These are phyloP conservation scores for Eulithis testata DNA, from an alignment of 2,888 invertebrate species.

Conservation along the genomic window DNA sequence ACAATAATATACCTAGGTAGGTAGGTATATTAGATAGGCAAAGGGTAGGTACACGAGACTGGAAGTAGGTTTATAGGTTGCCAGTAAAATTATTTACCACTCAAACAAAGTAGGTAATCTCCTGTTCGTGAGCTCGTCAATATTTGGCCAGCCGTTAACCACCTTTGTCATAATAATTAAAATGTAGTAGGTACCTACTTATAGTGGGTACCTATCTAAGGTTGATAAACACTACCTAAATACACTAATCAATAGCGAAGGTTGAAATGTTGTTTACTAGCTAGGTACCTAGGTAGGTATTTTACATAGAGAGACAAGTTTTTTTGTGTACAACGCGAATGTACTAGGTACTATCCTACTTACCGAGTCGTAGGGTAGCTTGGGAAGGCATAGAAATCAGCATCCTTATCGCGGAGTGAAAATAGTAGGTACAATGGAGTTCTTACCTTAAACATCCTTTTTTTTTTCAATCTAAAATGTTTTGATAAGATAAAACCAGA, in stretches of 20 bases:
- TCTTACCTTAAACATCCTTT: no score
- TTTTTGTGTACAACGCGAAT: no score
- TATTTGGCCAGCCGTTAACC: constrained; percentile 18
- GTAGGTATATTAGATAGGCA: no score
- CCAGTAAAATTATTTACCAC: constrained; percentile 8
- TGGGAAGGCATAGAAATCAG: no score
- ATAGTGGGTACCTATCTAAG: no score
- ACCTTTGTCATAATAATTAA: constrained; percentile 14
- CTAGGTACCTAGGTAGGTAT: background rate
- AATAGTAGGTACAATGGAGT: no score
- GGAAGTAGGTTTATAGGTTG: constrained; percentile 10
- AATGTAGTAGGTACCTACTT: background rate
- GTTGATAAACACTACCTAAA: background rate
- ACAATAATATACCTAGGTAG: background rate
- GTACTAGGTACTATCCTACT: background rate
- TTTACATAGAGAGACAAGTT: no score
- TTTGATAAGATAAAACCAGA: no score
- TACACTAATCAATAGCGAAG: background rate
- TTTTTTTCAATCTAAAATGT: no score
- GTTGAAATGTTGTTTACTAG: background rate
- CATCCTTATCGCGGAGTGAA: no score
- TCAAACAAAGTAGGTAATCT: constrained; percentile 44
- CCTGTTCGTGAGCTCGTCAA: constrained; percentile 26
- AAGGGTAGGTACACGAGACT: background rate
- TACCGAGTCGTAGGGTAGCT: no score